Evolutionary conservation across 2,888 invertebrate genomes (phyloP).

Genomic region (Leptogaster cylindrica): DNA sequence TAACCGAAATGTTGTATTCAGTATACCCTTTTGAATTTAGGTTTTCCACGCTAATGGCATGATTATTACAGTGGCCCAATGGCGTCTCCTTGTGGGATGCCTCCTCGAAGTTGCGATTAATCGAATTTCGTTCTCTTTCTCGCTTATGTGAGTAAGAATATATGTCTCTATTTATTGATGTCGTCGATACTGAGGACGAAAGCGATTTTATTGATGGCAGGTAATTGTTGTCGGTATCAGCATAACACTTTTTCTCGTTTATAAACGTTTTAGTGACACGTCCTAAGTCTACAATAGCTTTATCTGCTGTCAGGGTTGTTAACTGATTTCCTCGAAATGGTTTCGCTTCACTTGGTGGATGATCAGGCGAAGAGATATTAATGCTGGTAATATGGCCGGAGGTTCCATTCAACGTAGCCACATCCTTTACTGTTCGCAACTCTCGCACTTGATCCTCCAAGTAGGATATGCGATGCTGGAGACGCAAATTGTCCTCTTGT

Average conservation of each 20-base stretch:
- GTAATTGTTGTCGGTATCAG: slow-evolving; percentile 48
- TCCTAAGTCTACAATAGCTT: slow-evolving; percentile 58
- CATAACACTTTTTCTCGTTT: slow-evolving; percentile 55
- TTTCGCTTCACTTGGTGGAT: slow-evolving; percentile 65
- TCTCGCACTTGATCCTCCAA: slow-evolving; percentile 84
- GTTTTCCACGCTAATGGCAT: slow-evolving; percentile 60
- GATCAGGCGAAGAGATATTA: slow-evolving; percentile 68
- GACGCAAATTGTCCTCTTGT: slow-evolving; percentile 79
- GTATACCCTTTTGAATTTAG: slow-evolving; percentile 58
- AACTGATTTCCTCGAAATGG: slow-evolving; percentile 80
- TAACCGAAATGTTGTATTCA: background rate
- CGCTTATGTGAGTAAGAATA: slow-evolving; percentile 52
- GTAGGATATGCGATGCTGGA: slow-evolving; percentile 87
- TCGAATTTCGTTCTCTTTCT: slow-evolving; percentile 51
- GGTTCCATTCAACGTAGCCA: slow-evolving; percentile 9
- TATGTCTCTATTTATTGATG: slow-evolving; percentile 60
- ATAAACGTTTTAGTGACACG: slow-evolving; percentile 60
- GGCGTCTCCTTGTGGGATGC: slow-evolving; percentile 33
- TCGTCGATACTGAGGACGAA: slow-evolving; percentile 60
- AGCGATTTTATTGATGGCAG: slow-evolving; percentile 54
- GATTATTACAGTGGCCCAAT: background rate
- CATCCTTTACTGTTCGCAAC: slow-evolving; percentile 62
- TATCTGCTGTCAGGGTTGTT: slow-evolving; percentile 71
- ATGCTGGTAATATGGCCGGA: slow-evolving; percentile 71
- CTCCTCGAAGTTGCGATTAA: slow-evolving; percentile 34